A percentile compares a stretch with the other conserved stretches of the same genome.
Evolutionary conservation across 2,113 vertebrate species (phyloP).

Genomic region (Tenrec ecaudatus): DNA sequence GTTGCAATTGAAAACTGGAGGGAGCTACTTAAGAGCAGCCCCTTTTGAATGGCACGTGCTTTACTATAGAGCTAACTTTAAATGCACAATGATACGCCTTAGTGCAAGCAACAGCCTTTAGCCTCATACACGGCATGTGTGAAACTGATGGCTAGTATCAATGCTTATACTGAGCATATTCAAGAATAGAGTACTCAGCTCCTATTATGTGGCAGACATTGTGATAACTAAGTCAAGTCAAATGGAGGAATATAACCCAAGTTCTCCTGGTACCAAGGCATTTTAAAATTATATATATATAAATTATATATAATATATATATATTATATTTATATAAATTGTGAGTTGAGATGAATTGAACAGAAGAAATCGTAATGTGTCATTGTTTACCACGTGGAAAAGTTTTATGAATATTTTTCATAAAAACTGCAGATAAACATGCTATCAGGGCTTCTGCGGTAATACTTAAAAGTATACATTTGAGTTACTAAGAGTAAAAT

Average conservation of each 20-base stretch:
- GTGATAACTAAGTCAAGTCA: neutral
- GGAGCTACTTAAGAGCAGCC: neutral
- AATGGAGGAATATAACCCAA: neutral
- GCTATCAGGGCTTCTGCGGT: neutral
- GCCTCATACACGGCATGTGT: neutral
- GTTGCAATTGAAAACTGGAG: conserved; percentile 24
- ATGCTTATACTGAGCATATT: neutral
- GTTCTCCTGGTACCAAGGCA: neutral
- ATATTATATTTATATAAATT: neutral
- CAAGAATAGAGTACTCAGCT: neutral
- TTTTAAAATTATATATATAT: neutral
- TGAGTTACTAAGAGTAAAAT: neutral
- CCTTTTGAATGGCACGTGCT: neutral
- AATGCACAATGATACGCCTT: conserved; percentile 14
- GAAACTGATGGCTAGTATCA: neutral
- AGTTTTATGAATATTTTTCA: neutral
- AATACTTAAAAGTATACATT: neutral
- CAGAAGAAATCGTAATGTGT: neutral
- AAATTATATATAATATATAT: neutral
- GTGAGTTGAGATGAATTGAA: neutral
- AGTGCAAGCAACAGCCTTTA: conserved; percentile 1
- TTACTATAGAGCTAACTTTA: conserved; percentile 34
- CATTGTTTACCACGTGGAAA: neutral
- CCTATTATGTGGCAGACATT: neutral
- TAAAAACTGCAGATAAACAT: neutral